phyloP scores from a whole-genome alignment of 2,113 vertebrate genomes.

The Elephantulus edwardii region DNA sequence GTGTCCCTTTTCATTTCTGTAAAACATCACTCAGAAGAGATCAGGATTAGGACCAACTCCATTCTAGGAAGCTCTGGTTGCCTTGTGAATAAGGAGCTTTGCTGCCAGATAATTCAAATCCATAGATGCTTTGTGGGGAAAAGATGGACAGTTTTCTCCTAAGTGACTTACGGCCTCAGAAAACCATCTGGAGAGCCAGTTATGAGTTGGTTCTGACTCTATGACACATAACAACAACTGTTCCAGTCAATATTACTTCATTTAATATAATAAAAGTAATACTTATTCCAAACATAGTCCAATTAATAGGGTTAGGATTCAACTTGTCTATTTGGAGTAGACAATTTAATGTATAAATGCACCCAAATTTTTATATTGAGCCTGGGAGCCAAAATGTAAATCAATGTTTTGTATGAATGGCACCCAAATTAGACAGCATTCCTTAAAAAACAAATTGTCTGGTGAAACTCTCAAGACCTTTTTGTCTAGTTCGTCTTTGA shows the following conservation, averaged over 20 bases:
- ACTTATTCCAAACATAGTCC: neutral
- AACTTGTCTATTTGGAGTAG: neutral
- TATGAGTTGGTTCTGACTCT: no score
- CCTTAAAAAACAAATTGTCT: conserved; percentile 24
- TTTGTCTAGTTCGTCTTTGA: conserved; percentile 29
- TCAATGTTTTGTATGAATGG: neutral
- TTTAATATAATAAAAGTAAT: neutral
- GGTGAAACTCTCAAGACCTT: neutral
- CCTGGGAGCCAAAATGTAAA: conserved; percentile 24
- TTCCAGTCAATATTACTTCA: neutral
- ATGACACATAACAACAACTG: no score
- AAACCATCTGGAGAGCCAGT: no score
- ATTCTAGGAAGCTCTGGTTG: no score
- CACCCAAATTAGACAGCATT: neutral
- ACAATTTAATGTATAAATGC: neutral
- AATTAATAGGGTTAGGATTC: neutral
- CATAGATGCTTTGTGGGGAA: no score
- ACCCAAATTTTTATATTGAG: conserved; percentile 28
- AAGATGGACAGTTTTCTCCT: no score
- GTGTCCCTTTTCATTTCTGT: neutral
- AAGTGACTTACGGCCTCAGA: no score
- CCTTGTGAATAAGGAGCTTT: no score
- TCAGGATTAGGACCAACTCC: neutral
- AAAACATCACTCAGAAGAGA: neutral
- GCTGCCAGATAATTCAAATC: no score